These are phyloP conservation scores for Ancistrus triradiatus DNA, from an alignment of 2,113 vertebrate species.

Conservation along the genomic window DNA sequence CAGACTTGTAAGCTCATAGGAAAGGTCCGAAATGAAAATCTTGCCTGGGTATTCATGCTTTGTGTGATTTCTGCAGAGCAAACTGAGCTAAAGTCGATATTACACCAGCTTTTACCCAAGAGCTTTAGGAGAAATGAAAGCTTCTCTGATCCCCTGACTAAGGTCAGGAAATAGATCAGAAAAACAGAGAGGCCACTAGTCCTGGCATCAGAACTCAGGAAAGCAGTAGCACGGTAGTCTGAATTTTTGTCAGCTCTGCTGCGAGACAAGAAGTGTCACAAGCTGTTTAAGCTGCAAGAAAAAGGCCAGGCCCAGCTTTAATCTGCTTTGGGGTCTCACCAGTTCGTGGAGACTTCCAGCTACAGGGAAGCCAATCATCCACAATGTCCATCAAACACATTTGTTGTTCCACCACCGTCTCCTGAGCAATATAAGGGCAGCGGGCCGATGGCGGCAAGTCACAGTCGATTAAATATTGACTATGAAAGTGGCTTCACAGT, in stretches of 20 bases:
- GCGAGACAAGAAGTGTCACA: constrained; percentile 55
- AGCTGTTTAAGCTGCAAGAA: constrained; percentile 51
- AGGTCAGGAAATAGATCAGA: constrained; percentile 12
- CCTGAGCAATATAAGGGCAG: constrained; percentile 36
- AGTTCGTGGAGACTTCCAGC: constrained; percentile 48
- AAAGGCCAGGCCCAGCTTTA: constrained; percentile 40
- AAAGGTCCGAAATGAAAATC: background rate
- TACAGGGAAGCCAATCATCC: constrained; percentile 60
- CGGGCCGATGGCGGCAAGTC: constrained; percentile 37
- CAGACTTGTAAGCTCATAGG: background rate
- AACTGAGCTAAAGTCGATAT: background rate
- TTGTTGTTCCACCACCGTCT: constrained; percentile 33
- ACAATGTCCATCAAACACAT: constrained; percentile 52
- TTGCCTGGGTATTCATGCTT: background rate
- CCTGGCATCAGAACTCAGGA: background rate
- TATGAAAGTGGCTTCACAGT: constrained; percentile 25
- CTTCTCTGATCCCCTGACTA: constrained; percentile 10
- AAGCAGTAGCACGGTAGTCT: constrained; percentile 16
- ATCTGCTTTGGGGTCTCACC: constrained; percentile 56
- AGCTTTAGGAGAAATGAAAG: background rate
- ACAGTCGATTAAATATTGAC: constrained; percentile 40
- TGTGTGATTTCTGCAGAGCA: background rate
- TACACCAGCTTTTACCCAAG: background rate
- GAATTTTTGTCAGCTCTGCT: constrained; percentile 34
- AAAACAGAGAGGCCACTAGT: constrained; percentile 10